Evolutionary conservation across 2,797 vertebrate species (phyloP), one percentile per base, ranked within the genome.

Genomic region (Lepus oiostolus): DNA sequence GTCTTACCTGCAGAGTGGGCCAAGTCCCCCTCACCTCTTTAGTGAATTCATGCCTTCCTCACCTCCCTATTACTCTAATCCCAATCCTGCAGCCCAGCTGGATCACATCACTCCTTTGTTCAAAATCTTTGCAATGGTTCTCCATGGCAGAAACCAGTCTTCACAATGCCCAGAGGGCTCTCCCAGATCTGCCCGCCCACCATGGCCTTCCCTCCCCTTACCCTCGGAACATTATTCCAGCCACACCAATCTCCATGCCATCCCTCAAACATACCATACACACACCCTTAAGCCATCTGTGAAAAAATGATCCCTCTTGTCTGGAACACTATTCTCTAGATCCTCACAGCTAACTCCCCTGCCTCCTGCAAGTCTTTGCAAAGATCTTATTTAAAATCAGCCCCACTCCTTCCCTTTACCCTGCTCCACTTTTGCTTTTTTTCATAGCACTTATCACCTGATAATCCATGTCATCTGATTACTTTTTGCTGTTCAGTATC

Each of bases 311-410:
- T n/a, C 54, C 42, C 35, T 76, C 30, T 58, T 19, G 28, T 76
- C 93, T 81, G 5, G 28, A 85, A 81, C 7, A 80, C 60, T 54
- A 62, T 42, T 89, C 81, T 89, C 42, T 72, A 93, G 10, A 93
- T 21, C 30, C 28, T 89, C 26, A 26, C 4, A 17, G 72, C 32
- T 67, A 92, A 75, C 35, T 68, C 58, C n/a, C 16, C 67, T 70
- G 24, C 30, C 50, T 68, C 52, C 75, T 75, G 79, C 88, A 90
- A 60, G 86, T 82, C 75, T 92, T 52, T 74, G 63, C n/a, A 83
- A 30, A 94, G 87, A 85, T 88, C 16, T 85, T 81, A 62, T 47
- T 88, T 79, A 95, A 75, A 93, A 87, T 35, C 24, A 86, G 12
- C 17, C n/a, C 79, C 35, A 62, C 7, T 13, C 32, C 14, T 82